A percentile compares a stretch with the other conserved stretches of the same genome.
These are phyloP conservation scores for Erinaceus europaeus DNA, from an alignment of 2,113 vertebrate species.

Conservation along the genomic window DNA sequence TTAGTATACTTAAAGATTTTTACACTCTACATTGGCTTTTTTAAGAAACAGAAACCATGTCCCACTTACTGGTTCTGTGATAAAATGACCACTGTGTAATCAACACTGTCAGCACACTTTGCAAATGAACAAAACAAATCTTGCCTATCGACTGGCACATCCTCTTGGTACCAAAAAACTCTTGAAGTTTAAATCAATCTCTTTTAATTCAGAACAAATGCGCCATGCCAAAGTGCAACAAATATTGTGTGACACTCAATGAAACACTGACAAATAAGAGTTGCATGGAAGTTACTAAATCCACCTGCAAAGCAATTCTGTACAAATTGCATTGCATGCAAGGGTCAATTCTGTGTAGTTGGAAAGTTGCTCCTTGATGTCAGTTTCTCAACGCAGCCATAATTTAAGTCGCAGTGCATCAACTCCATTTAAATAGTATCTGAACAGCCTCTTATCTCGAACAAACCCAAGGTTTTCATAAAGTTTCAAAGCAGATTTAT, in stretches of 20 bases:
- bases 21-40: conserved; percentile 86
- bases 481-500: conserved; percentile 99
- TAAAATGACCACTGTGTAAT: conserved; percentile 80
- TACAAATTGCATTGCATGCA: conserved; percentile 85
- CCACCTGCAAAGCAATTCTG: conserved; percentile 88
- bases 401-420: conserved; percentile 94
- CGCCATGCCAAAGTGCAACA: conserved; percentile 90
- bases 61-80: conserved; percentile 82
- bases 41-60: conserved; percentile 78
- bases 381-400: conserved; percentile 89
- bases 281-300: conserved; percentile 85
- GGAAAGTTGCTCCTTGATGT: conserved; percentile 77
- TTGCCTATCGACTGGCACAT: conserved; percentile 86
- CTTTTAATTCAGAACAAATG: conserved; percentile 86
- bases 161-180: conserved; percentile 85
- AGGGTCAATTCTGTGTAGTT: conserved; percentile 79
- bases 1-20: conserved; percentile 86
- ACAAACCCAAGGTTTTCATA: conserved; percentile 99
- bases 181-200: conserved; percentile 80
- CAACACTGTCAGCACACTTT: conserved; percentile 84
- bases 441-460: conserved; percentile 99
- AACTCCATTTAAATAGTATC: conserved; percentile 99
- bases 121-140: conserved; percentile 83
- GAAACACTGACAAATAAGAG: conserved; percentile 87
- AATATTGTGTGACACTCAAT: conserved; percentile 87